Evolutionary conservation across 1,140 invertebrate genomes (phyloP).

Genomic region (Teleogryllus occipitalis): DNA sequence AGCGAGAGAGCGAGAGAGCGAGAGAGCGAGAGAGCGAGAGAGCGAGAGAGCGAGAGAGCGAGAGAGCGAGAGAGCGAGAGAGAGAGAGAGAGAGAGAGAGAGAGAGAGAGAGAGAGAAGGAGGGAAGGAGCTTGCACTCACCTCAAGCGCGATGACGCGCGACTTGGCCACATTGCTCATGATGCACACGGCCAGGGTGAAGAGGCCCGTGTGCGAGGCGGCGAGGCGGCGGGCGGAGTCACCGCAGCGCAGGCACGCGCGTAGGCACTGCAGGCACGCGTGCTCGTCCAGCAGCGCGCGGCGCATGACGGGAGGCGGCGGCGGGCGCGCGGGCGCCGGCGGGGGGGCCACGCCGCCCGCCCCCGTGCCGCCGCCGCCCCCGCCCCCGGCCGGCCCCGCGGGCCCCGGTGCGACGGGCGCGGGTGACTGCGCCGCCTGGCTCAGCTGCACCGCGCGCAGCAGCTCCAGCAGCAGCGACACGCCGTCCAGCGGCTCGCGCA

Average conservation of each 20-base stretch:
- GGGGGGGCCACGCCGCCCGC: conserved; percentile 60
- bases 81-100: too few relatives aligned
- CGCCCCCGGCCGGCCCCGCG: conserved; percentile 73
- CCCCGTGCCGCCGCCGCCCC: conserved; percentile 64
- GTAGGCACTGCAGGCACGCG: conserved; percentile 80
- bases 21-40: too few relatives aligned
- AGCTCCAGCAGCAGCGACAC: conserved; percentile 45
- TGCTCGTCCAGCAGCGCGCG: conserved; percentile 77
- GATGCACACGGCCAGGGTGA: conserved; percentile 77
- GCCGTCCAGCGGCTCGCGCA: conserved; percentile 72
- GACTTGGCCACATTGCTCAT: conserved; percentile 79
- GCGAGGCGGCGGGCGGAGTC: conserved; percentile 65
- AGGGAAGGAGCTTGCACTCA: too few relatives aligned
- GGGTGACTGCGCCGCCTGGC: conserved; percentile 35
- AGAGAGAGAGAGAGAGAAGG: too few relatives aligned
- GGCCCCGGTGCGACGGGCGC: conserved; percentile 73
- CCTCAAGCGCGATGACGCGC: conserved; percentile 73
- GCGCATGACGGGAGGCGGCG: conserved; percentile 47
- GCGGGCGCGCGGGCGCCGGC: conserved; percentile 54
- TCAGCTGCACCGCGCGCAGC: conserved; percentile 70
- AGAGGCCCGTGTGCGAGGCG: conserved; percentile 69
- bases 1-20: too few relatives aligned
- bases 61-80: too few relatives aligned
- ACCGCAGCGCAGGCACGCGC: conserved; percentile 62
- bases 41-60: too few relatives aligned